These are phyloP conservation scores for Boulengeromyrus knoepffleri DNA, from an alignment of 2,113 vertebrate genomes.

Conservation along the genomic window DNA sequence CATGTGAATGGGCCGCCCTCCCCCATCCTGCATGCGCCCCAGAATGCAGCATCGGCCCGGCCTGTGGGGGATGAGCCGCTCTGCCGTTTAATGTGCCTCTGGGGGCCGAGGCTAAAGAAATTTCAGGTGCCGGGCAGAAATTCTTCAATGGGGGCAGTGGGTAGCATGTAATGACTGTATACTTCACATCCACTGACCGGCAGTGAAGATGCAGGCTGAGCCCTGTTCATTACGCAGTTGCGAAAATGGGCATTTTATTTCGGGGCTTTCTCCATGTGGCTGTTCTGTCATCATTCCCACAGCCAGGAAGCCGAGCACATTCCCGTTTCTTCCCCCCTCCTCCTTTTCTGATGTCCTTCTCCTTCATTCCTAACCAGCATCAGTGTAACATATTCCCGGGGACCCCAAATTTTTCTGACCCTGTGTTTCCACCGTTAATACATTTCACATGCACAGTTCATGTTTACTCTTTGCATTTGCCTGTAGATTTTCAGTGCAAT, in stretches of 20 bases:
- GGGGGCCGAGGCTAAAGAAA: background rate
- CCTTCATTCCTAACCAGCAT: background rate
- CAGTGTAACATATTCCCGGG: background rate
- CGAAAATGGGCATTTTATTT: background rate
- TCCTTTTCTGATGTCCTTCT: background rate
- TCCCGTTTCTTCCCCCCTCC: background rate
- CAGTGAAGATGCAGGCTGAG: background rate
- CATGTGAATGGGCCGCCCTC: background rate
- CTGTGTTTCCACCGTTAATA: background rate
- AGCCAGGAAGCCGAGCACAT: background rate
- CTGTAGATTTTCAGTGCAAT: background rate
- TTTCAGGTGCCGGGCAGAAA: background rate
- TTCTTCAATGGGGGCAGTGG: background rate
- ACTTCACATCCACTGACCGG: background rate
- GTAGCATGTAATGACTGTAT: background rate
- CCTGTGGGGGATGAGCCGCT: background rate
- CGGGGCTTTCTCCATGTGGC: background rate
- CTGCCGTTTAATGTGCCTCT: background rate
- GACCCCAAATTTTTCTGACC: background rate
- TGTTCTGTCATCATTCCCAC: background rate
- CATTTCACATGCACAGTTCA: background rate
- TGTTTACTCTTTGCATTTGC: background rate
- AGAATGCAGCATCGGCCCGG: background rate
- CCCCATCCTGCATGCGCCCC: background rate
- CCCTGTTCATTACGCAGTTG: background rate